Conservation (phyloP, 2,888 invertebrate genomes). For the Artemia sinica region DNA sequence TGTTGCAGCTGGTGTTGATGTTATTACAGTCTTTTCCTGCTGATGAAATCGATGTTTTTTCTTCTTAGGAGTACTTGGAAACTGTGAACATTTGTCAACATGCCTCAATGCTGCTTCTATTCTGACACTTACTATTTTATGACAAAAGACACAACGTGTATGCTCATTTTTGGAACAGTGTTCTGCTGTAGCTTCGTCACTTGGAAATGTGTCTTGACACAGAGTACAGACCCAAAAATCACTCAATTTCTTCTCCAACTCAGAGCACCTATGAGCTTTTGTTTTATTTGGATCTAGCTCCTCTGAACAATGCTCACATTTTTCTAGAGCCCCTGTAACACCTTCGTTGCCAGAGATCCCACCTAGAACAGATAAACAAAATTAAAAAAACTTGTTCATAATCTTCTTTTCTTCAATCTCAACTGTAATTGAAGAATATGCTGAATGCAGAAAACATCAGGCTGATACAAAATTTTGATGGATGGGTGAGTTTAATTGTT, state of each 20-base stretch:
- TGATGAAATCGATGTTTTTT: not conserved
- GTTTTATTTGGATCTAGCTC: not conserved
- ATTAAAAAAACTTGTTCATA: too few relatives aligned
- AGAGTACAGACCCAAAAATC: slow-evolving; percentile 14
- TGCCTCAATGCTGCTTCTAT: slow-evolving; percentile 13
- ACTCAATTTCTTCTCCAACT: not conserved
- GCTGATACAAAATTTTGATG: too few relatives aligned
- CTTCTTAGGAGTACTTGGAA: not conserved
- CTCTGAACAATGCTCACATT: not conserved
- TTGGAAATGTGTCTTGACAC: slow-evolving; percentile 15
- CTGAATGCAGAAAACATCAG: too few relatives aligned
- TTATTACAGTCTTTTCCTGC: not conserved
- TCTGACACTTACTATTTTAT: slow-evolving; percentile 13
- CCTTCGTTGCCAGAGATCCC: too few relatives aligned
- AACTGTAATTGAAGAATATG: too few relatives aligned
- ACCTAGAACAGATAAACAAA: too few relatives aligned
- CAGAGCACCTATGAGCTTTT: not conserved
- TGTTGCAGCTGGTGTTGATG: not conserved
- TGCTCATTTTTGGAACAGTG: slow-evolving; percentile 15
- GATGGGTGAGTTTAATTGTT: too few relatives aligned
- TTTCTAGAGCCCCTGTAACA: too few relatives aligned
- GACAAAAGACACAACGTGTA: slow-evolving; percentile 14
- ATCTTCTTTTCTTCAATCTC: too few relatives aligned
- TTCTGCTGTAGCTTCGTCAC: not conserved
- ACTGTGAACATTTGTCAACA: slow-evolving; percentile 13